These are phyloP conservation scores for Lasioglossum villosulum DNA, from an alignment of 2,888 invertebrate species.

Conservation along the genomic window DNA sequence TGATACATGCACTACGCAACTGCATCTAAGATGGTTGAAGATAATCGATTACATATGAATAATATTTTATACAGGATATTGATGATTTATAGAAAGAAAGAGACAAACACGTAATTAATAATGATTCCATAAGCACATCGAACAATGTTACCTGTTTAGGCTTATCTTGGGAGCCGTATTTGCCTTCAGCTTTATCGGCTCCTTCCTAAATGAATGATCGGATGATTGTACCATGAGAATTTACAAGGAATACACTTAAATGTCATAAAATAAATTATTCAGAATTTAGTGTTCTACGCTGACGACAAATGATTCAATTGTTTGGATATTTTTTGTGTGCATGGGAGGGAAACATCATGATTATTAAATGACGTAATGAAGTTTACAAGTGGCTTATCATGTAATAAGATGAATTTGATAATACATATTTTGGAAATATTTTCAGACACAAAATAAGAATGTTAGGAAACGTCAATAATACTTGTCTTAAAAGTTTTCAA, in stretches of 20 bases:
- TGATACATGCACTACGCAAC: constrained; percentile 55
- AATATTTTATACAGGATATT: constrained; percentile 14
- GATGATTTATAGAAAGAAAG: constrained; percentile 26
- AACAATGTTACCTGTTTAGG: constrained; percentile 90
- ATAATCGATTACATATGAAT: background rate
- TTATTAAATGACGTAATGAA: constrained; percentile 1
- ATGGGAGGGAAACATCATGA: background rate
- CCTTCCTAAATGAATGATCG: constrained; percentile 88
- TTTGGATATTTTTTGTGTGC: constrained; percentile 13
- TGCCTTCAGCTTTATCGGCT: constrained; percentile 94
- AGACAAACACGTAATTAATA: constrained; percentile 52
- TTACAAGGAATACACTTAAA: constrained; percentile 46
- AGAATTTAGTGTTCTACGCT: constrained; percentile 1
- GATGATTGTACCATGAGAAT: constrained; percentile 76
- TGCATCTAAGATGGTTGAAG: constrained; percentile 2
- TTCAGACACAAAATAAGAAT: background rate
- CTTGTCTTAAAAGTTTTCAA: background rate
- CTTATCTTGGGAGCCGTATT: constrained; percentile 96
- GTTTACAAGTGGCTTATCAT: background rate
- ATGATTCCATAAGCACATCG: constrained; percentile 73
- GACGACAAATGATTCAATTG: background rate
- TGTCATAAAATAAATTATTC: constrained; percentile 25
- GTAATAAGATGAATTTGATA: background rate
- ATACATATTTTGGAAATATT: background rate
- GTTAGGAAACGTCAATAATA: background rate